These are phyloP conservation scores for Squalus acanthias DNA, from an alignment of 2,797 vertebrate species.

Conservation along the genomic window DNA sequence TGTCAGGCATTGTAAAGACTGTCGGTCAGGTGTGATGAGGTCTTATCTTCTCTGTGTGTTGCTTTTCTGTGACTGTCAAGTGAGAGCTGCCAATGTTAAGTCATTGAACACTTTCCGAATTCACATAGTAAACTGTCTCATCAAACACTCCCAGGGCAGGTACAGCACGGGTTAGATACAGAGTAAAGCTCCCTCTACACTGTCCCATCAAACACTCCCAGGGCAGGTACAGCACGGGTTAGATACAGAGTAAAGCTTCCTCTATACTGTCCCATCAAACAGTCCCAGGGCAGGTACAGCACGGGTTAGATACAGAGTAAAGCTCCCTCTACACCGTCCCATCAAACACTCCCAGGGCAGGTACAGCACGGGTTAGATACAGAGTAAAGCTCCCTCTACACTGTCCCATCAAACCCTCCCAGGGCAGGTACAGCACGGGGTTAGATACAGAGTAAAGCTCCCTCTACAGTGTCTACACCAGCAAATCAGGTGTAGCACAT, in stretches of 20 bases:
- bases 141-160: background rate
- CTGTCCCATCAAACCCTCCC: background rate
- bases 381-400: background rate
- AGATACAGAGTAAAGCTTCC: background rate
- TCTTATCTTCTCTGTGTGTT: background rate
- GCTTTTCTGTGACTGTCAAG: too few species aligned
- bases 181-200: background rate
- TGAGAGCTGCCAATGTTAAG: background rate
- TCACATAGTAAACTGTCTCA: too few species aligned
- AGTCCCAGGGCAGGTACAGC: background rate
- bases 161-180: background rate
- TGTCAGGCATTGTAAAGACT: background rate
- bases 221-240: background rate
- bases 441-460: background rate
- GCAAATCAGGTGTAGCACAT: too few species aligned
- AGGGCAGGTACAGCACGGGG: background rate
- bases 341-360: background rate
- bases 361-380: background rate
- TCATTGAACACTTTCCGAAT: background rate
- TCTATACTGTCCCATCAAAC: background rate
- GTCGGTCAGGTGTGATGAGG: background rate
- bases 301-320: background rate
- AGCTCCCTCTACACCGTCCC: background rate
- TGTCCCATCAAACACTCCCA: background rate
- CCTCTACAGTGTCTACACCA: background rate